These are phyloP conservation scores for Lasioglossum marginatum DNA, from an alignment of 2,888 invertebrate species.

Conservation along the genomic window DNA sequence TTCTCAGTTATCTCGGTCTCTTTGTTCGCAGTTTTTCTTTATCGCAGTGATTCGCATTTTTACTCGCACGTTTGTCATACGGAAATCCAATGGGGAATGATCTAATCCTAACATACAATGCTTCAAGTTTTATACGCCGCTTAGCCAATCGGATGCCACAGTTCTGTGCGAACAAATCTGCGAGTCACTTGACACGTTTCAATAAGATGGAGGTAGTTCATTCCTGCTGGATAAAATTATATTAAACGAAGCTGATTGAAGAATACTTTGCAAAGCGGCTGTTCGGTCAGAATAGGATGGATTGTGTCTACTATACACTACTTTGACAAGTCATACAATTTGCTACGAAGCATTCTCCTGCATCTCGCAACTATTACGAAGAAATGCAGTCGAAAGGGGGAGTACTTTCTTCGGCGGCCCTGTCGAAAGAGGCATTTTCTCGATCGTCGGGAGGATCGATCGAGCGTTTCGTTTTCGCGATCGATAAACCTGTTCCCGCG, in stretches of 20 bases:
- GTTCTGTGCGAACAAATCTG: not conserved
- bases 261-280: not conserved
- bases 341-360: not conserved
- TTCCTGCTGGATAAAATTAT: not conserved
- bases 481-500: constrained; percentile 26
- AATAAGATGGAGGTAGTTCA: no score
- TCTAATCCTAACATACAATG: not conserved
- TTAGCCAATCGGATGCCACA: not conserved
- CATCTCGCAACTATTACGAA: not conserved
- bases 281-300: not conserved
- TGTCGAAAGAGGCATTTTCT: not conserved
- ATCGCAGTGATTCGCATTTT: not conserved
- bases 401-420: not conserved
- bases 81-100: not conserved
- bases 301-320: not conserved
- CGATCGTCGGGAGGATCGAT: not conserved
- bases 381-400: not conserved
- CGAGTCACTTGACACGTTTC: no score
- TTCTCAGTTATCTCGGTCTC: not conserved
- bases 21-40: not conserved
- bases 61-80: not conserved
- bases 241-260: not conserved
- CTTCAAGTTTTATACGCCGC: not conserved
- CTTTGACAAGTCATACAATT: not conserved
- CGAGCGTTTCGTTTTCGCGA: constrained; percentile 3